Evolutionary conservation across 2,888 invertebrate genomes (phyloP).

Genomic region (Rhamnusium bicolor): DNA sequence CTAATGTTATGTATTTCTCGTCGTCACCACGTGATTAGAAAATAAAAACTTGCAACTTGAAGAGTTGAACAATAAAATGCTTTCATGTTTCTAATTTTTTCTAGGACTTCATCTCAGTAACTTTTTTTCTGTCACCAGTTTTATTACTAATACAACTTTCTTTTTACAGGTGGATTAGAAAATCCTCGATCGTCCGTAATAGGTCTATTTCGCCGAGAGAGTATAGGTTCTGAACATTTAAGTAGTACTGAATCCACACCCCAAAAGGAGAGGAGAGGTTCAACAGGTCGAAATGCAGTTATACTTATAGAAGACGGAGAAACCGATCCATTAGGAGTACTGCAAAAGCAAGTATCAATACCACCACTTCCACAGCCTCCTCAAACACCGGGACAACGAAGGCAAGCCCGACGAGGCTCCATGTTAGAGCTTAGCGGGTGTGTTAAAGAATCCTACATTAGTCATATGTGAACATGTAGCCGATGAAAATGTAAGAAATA

Average conservation of each 20-base stretch:
- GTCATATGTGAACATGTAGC: constrained; percentile 56
- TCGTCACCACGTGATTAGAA: too few species aligned
- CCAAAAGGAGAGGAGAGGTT: constrained; percentile 65
- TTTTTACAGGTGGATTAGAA: constrained; percentile 83
- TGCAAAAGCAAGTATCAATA: constrained; percentile 66
- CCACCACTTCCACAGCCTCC: constrained; percentile 70
- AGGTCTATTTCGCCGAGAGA: constrained; percentile 90
- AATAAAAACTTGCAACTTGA: too few species aligned
- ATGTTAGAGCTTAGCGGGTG: constrained; percentile 82
- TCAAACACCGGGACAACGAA: constrained; percentile 77
- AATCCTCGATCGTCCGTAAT: constrained; percentile 92
- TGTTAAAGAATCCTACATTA: constrained; percentile 54
- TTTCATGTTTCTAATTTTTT: too few species aligned
- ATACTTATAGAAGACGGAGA: constrained; percentile 75
- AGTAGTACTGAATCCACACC: constrained; percentile 71
- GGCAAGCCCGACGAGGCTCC: constrained; percentile 83
- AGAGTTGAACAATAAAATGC: too few species aligned
- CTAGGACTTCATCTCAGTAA: too few species aligned
- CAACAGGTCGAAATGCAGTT: constrained; percentile 70
- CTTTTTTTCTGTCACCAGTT: too few species aligned
- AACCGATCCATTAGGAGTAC: constrained; percentile 67
- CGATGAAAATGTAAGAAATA: constrained; percentile 55
- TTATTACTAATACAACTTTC: neutral
- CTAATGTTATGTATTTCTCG: too few species aligned
- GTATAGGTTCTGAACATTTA: constrained; percentile 80